A percentile compares a stretch with the other conserved stretches of the same genome.
Evolutionary conservation across 2,797 vertebrate species (phyloP).

Genomic region (Halcyon badia): DNA sequence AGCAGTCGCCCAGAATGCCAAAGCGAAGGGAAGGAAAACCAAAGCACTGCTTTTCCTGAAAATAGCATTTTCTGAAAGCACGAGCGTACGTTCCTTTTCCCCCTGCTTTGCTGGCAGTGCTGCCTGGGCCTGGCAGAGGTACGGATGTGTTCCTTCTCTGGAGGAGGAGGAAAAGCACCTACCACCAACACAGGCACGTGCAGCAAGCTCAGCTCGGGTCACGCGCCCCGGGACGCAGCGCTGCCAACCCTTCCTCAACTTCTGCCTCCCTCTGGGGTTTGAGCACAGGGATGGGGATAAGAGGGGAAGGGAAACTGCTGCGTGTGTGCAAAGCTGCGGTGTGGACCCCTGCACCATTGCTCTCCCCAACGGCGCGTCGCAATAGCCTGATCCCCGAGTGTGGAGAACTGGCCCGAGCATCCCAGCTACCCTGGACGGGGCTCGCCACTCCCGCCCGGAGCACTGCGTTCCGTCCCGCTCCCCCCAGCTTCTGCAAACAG

Average conservation of each 20-base stretch:
- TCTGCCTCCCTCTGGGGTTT: background rate
- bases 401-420: accelerated
- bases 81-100: accelerated
- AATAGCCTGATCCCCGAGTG: accelerated
- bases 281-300: background rate
- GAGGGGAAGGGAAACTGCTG: background rate
- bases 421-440: background rate
- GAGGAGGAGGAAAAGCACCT: background rate
- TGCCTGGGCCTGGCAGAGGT: background rate
- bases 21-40: background rate
- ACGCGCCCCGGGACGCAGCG: background rate
- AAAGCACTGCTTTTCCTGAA: background rate
- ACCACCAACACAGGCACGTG: background rate
- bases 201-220: background rate
- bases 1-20: background rate
- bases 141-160: background rate
- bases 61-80: background rate
- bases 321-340: accelerated
- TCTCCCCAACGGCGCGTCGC: accelerated
- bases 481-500: background rate
- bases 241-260: slow-evolving; percentile 28
- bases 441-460: accelerated
- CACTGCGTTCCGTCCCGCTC: accelerated
- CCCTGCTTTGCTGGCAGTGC: background rate
- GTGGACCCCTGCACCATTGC: background rate